phyloP scores from a whole-genome alignment of 2,888 invertebrate species.

The Bruchidius siliquastri region DNA sequence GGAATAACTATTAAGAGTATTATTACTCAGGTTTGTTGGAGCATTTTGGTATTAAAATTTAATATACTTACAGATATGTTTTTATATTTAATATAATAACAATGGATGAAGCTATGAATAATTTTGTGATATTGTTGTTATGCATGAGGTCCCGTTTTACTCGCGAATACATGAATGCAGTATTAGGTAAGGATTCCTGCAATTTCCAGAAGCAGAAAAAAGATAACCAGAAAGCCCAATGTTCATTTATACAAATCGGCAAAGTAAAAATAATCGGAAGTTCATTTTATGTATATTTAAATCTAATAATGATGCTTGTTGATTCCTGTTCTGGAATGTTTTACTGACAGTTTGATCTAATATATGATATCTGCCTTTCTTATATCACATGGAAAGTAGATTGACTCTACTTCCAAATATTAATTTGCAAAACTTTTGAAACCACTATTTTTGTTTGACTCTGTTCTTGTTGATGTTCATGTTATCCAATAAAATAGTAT shows the following conservation, averaged over 20 bases:
- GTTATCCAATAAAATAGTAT: too few species aligned
- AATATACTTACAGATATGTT: too few species aligned
- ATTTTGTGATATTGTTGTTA: neutral
- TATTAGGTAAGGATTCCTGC: neutral
- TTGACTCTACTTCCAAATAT: too few species aligned
- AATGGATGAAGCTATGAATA: too few species aligned
- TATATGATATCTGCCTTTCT: too few species aligned
- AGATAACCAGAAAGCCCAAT: neutral
- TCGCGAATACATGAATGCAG: neutral
- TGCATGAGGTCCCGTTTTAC: neutral
- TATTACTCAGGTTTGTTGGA: neutral
- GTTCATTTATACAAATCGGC: neutral
- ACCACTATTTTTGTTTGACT: too few species aligned
- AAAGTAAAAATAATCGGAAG: neutral
- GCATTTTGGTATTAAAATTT: neutral
- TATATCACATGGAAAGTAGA: too few species aligned
- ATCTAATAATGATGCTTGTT: neutral
- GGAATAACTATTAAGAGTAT: neutral
- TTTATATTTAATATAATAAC: too few species aligned
- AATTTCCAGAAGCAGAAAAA: neutral
- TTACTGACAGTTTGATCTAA: neutral
- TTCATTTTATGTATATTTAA: neutral
- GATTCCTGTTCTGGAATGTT: neutral
- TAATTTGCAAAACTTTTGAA: too few species aligned
- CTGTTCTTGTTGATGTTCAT: too few species aligned